Evolutionary conservation across 2,113 vertebrate genomes (phyloP), one percentile per base, ranked within the genome.

Genomic region (Gadus macrocephalus): DNA sequence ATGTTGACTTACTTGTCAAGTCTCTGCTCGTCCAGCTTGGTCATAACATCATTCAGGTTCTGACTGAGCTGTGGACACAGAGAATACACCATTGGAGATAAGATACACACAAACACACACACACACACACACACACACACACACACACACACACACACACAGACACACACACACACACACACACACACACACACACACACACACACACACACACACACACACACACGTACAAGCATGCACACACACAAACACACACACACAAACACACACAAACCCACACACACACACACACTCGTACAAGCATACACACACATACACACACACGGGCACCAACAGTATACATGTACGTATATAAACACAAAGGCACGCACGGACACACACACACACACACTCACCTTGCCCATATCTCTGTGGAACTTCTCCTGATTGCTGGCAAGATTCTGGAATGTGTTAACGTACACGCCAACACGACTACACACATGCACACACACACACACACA

Each of bases 41-140:
- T 87, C 92, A 99, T 94, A 78, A 96, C 93, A 17, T 96, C 94
- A 9, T 92, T 94, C 79, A 99, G 93, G 88, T 94, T 94, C 85
- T 95, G 93, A 86, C 94, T 98, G 88, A 99, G 92, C 97, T 99
- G 91, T 2, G 71, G 84, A 64, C 71, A 73, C 3, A 86, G 67
- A 14, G 25, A 16, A 78, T 31, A 64, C 7, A 75, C 2, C 35
- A 70, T 8, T 5, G 1, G 58, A 16, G 15, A 60, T 60, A 2
- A 53, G 8, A 14, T 12, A 66, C 31, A 9, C 15, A 49, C 16
- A 55, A 5, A 55, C 53, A 55, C 53, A 55, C 53, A 55, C 53
- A 16, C 53, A 55, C 53, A 15, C 53, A 35, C 31, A 35, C 55
- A 8, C 55, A 58, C 55, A 58, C 55, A n/a, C 55, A 58, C 55